phyloP scores from a whole-genome alignment of 2,797 vertebrate genomes.

The Mastacembelus armatus region DNA sequence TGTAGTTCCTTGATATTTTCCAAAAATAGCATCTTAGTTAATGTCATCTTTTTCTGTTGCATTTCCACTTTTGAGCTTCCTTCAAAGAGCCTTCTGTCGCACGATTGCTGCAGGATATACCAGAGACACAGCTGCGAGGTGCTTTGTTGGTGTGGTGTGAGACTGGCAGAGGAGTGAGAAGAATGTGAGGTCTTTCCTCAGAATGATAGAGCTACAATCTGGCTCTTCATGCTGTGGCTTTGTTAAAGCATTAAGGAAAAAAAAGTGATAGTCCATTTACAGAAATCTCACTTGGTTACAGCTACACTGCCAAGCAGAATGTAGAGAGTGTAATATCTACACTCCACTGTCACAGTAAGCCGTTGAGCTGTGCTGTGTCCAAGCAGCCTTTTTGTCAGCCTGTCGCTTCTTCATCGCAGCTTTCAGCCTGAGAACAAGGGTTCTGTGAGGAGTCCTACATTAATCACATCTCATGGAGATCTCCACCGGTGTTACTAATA shows the following conservation, averaged over 20 bases:
- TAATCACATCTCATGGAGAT: slow-evolving; percentile 60
- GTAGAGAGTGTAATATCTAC: slow-evolving; percentile 17
- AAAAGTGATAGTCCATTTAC: slow-evolving; percentile 24
- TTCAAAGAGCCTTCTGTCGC: slow-evolving; percentile 10
- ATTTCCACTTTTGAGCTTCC: slow-evolving; percentile 32
- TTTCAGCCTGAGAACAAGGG: slow-evolving; percentile 38
- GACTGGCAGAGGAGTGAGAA: slow-evolving; percentile 11
- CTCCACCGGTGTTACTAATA: slow-evolving; percentile 64
- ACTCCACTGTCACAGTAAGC: slow-evolving; percentile 12
- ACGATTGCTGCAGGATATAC: slow-evolving; percentile 34
- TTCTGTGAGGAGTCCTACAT: slow-evolving; percentile 53
- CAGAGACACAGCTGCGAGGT: slow-evolving; percentile 10
- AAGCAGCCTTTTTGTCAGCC: slow-evolving; percentile 35
- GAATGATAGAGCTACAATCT: slow-evolving; percentile 25
- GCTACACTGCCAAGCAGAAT: slow-evolving; percentile 28
- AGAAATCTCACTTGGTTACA: slow-evolving; percentile 43
- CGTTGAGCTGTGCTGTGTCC: neutral
- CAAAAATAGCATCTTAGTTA: slow-evolving; percentile 49
- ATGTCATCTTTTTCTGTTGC: slow-evolving; percentile 29
- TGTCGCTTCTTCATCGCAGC: slow-evolving; percentile 37
- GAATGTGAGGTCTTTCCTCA: neutral
- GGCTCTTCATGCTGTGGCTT: slow-evolving; percentile 11
- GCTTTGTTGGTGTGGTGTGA: slow-evolving; percentile 22
- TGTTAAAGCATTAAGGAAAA: slow-evolving; percentile 31
- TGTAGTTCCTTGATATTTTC: slow-evolving; percentile 18